These are phyloP conservation scores for Cecidostiba fungosa DNA, from an alignment of 2,888 invertebrate species.

Conservation along the genomic window DNA sequence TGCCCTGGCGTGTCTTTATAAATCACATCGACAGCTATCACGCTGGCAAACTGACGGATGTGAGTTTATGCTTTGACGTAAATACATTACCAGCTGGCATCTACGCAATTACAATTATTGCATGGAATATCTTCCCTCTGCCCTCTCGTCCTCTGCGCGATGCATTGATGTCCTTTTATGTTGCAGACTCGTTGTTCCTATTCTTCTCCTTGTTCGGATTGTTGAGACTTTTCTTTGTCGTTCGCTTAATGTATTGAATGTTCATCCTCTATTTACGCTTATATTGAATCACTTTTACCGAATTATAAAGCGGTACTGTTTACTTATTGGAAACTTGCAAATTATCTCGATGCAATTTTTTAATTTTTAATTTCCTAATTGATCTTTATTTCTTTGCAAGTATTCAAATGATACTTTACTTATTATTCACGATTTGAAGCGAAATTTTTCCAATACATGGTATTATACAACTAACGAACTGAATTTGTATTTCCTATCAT, in stretches of 20 bases:
- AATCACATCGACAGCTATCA: constrained; percentile 85
- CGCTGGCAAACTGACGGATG: constrained; percentile 81
- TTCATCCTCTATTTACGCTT: neutral
- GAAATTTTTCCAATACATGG: neutral
- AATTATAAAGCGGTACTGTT: neutral
- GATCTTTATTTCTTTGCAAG: neutral
- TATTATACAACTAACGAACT: neutral
- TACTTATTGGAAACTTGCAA: neutral
- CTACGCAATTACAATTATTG: neutral
- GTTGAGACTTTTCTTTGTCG: neutral
- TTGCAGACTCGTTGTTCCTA: neutral
- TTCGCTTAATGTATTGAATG: neutral
- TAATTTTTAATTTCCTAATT: neutral
- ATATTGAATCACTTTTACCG: neutral
- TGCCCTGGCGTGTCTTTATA: constrained; percentile 83
- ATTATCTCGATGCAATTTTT: neutral
- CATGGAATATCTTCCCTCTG: neutral
- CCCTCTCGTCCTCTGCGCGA: neutral
- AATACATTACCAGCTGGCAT: neutral
- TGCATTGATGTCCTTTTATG: neutral
- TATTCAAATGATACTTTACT: neutral
- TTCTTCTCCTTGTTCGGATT: neutral
- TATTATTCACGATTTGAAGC: neutral
- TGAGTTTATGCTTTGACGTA: constrained; percentile 64
- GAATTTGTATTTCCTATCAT: neutral